These are phyloP conservation scores for Echinarachnius parma DNA, from an alignment of 53 echinoderm and acorn worm species.

Conservation along the genomic window DNA sequence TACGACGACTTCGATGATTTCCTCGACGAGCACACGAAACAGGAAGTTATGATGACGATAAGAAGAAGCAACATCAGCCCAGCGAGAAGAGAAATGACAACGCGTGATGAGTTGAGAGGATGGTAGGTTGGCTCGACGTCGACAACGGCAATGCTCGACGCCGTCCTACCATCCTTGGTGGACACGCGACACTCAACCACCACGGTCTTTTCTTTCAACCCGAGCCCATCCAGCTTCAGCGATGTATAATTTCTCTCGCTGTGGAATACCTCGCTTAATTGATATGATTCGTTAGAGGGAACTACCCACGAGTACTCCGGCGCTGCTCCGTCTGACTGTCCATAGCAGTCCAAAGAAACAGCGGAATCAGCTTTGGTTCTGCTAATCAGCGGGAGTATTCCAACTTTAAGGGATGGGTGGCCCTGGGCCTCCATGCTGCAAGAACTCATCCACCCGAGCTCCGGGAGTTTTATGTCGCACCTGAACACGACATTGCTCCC, in stretches of 20 bases:
- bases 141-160: conserved; percentile 25
- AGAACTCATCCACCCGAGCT: conserved; percentile 14
- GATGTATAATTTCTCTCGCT: conserved; percentile 18
- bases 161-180: conserved; percentile 13
- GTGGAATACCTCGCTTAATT: conserved; percentile 7
- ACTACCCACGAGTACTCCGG: conserved; percentile 10
- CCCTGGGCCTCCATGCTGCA: conserved; percentile 1
- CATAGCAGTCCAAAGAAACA: conserved; percentile 32
- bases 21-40: conserved; percentile 8
- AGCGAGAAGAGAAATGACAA: conserved; percentile 27
- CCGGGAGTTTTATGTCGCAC: conserved; percentile 11
- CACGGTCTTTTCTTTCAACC: not conserved
- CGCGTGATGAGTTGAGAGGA: conserved; percentile 21
- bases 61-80: conserved; percentile 28
- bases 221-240: conserved; percentile 1
- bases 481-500: conserved; percentile 2
- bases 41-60: not conserved
- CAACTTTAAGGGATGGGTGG: conserved; percentile 27
- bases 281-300: conserved; percentile 14
- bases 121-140: conserved; percentile 9
- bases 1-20: conserved; percentile 1
- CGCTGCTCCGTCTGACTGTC: conserved; percentile 3
- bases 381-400: conserved; percentile 19
- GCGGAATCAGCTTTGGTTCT: not conserved
- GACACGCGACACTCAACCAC: conserved; percentile 27